These are phyloP conservation scores for Bettongia penicillata DNA, from an alignment of 2,113 vertebrate species.

Conservation along the genomic window DNA sequence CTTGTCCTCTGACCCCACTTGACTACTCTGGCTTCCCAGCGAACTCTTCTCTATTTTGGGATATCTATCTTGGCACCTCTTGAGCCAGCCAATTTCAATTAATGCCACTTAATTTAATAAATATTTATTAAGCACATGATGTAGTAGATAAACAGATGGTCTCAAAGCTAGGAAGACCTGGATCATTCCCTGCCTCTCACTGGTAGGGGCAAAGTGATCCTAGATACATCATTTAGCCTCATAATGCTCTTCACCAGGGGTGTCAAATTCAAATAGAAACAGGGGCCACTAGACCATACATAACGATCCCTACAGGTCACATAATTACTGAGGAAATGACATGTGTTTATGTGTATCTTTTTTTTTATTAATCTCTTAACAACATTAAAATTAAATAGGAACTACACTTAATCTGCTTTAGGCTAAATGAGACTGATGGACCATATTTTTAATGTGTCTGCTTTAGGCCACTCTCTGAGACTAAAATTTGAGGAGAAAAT, in stretches of 20 bases:
- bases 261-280: neutral
- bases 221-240: too few relatives aligned
- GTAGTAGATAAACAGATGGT: neutral
- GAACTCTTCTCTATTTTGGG: too few relatives aligned
- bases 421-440: neutral
- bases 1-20: neutral
- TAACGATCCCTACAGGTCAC: neutral
- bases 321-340: neutral
- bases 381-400: neutral
- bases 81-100: neutral
- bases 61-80: too few relatives aligned
- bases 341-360: neutral
- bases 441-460: neutral
- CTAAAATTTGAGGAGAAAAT: neutral
- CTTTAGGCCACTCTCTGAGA: neutral
- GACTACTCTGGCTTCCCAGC: neutral
- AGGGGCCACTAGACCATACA: neutral
- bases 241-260: neutral
- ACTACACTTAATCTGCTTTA: neutral
- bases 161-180: neutral
- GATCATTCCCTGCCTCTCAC: neutral
- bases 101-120: neutral
- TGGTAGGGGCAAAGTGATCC: neutral
- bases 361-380: neutral
- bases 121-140: neutral